Evolutionary conservation across 2,113 vertebrate genomes (phyloP).

Genomic region (Reinhardtius hippoglossoides): DNA sequence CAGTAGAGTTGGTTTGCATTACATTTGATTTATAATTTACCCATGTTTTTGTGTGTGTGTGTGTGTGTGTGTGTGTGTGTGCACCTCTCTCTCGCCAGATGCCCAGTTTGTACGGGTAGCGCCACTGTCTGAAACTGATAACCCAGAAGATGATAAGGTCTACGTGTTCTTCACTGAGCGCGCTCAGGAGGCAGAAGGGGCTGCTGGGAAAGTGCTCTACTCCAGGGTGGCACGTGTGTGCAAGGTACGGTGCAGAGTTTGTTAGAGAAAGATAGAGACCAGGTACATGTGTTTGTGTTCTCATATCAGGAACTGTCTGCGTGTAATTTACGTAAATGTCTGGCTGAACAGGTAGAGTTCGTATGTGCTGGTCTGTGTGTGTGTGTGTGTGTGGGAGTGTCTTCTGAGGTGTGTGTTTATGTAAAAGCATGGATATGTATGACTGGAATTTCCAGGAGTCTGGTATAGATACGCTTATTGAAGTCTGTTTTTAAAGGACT

Average conservation of each 20-base stretch:
- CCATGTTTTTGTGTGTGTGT: constrained; percentile 1
- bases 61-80: neutral
- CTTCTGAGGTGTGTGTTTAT: neutral
- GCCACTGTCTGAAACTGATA: constrained; percentile 86
- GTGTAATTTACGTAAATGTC: constrained; percentile 45
- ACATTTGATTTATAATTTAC: constrained; percentile 21
- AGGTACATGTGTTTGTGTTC: constrained; percentile 33
- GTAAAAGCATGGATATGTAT: constrained; percentile 25
- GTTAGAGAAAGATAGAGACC: constrained; percentile 12
- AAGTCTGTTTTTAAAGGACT: neutral
- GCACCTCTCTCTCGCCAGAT: constrained; percentile 65
- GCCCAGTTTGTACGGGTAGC: constrained; percentile 86
- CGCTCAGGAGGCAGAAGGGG: constrained; percentile 84
- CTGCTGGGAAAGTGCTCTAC: constrained; percentile 85
- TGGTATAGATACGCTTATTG: too few species aligned
- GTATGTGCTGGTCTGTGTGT: constrained; percentile 16
- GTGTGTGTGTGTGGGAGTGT: neutral
- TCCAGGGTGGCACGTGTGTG: constrained; percentile 86
- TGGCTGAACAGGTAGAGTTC: constrained; percentile 13
- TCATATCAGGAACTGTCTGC: constrained; percentile 34
- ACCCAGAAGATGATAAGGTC: constrained; percentile 87
- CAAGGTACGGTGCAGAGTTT: constrained; percentile 76
- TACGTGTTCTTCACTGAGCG: constrained; percentile 87
- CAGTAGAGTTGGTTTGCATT: neutral
- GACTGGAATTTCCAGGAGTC: neutral